Conservation (phyloP, 2,797 vertebrate species). For the Acanthurus leucopareius region DNA sequence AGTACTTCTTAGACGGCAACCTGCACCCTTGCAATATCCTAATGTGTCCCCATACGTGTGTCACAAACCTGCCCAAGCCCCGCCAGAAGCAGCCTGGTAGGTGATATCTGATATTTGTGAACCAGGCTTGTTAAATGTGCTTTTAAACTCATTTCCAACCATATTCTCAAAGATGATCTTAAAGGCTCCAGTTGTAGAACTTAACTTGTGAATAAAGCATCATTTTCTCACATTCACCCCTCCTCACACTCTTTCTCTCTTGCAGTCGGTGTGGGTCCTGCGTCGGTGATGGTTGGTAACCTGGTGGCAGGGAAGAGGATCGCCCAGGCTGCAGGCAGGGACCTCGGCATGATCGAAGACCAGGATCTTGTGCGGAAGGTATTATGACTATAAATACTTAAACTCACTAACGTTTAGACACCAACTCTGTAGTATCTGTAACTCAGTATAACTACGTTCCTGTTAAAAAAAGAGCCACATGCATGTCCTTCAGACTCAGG, state of each 20-base stretch:
- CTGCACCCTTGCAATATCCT: constrained; percentile 98
- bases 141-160: no score
- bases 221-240: no score
- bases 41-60: constrained; percentile 98
- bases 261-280: constrained; percentile 94
- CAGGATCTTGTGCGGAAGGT: constrained; percentile 97
- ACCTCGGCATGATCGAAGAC: constrained; percentile 94
- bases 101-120: no score
- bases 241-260: no score
- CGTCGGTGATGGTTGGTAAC: constrained; percentile 97
- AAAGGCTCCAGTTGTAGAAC: constrained; percentile 91
- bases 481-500: constrained; percentile 19
- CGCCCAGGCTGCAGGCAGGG: constrained; percentile 94
- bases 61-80: constrained; percentile 97
- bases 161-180: constrained; percentile 49
- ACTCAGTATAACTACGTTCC: neutral
- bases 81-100: constrained; percentile 94
- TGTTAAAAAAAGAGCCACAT: constrained; percentile 2
- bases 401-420: neutral
- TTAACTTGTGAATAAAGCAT: no score
- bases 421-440: neutral
- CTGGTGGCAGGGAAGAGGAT: constrained; percentile 97
- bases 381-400: constrained; percentile 16
- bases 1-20: constrained; percentile 96
- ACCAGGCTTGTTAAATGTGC: neutral